Percentiles rank a stretch among this genome's conserved stretches.
Evolutionary conservation across 2,888 invertebrate species (phyloP).

Genomic region (Oligia latruncula): DNA sequence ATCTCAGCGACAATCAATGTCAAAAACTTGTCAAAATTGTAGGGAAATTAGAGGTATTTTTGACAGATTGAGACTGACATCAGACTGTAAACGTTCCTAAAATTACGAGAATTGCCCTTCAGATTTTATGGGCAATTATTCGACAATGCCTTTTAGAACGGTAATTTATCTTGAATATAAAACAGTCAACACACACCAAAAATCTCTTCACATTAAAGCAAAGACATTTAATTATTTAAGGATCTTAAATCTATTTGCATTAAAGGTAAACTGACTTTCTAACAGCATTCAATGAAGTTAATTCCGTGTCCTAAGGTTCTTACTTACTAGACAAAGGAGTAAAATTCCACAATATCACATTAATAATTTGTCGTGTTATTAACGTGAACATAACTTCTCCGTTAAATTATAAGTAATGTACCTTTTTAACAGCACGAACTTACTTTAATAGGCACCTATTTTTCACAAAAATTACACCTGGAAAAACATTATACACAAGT

Average conservation of each 20-base stretch:
- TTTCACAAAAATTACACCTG: slow-evolving; percentile 68
- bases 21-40: background rate
- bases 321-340: slow-evolving; percentile 25
- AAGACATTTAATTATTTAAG: background rate
- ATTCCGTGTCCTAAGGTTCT: background rate
- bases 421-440: slow-evolving; percentile 58
- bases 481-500: slow-evolving; percentile 68
- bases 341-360: slow-evolving; percentile 31
- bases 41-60: background rate
- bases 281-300: background rate
- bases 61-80: background rate
- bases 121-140: slow-evolving; percentile 29
- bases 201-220: slow-evolving; percentile 3
- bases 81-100: background rate
- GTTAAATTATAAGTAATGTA: slow-evolving; percentile 62
- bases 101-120: background rate
- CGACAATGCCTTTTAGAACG: slow-evolving; percentile 8
- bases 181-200: background rate
- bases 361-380: slow-evolving; percentile 29
- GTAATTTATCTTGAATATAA: slow-evolving; percentile 4
- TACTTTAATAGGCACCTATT: slow-evolving; percentile 62
- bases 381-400: slow-evolving; percentile 52
- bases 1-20: background rate
- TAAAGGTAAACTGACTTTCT: background rate
- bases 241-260: background rate